Percentiles rank a stretch among this genome's conserved stretches.
Conservation (phyloP, 2,797 vertebrate species). For the Notoglanidium macrostoma region DNA sequence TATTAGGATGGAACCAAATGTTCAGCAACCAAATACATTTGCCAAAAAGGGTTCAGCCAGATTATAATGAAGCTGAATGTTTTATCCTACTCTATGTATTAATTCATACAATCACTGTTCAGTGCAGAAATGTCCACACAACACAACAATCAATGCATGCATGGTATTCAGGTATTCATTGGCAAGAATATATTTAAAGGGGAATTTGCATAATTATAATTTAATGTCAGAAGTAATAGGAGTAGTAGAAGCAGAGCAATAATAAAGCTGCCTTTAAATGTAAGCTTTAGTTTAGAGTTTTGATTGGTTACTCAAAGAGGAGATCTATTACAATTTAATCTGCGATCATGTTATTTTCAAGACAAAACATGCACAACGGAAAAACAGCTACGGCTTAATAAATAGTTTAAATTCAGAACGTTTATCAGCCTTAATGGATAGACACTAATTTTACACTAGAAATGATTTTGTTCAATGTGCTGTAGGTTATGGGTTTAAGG, state of each 20-base stretch:
- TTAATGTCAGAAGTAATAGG: not conserved
- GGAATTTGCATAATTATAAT: not conserved
- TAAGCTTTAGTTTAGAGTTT: not conserved
- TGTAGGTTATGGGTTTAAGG: not conserved
- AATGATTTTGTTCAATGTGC: not conserved
- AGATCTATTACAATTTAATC: not conserved
- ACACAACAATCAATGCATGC: not conserved
- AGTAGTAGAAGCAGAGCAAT: not conserved
- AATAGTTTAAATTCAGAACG: not conserved
- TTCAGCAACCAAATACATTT: not conserved
- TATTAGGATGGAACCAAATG: not conserved
- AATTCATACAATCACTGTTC: not conserved
- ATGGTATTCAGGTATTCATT: not conserved
- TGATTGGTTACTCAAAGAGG: not conserved
- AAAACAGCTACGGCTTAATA: not conserved
- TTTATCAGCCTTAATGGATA: not conserved
- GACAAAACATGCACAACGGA: not conserved
- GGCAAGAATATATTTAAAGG: not conserved
- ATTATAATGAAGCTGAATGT: not conserved
- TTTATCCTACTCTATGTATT: not conserved
- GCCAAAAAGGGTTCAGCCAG: not conserved
- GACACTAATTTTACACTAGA: not conserved
- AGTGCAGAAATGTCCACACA: not conserved
- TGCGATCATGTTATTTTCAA: not conserved
- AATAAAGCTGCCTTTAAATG: not conserved